Evolutionary conservation across 2,797 vertebrate species (phyloP), one percentile per base, ranked within the genome.

Genomic region (Limosa lapponica): DNA sequence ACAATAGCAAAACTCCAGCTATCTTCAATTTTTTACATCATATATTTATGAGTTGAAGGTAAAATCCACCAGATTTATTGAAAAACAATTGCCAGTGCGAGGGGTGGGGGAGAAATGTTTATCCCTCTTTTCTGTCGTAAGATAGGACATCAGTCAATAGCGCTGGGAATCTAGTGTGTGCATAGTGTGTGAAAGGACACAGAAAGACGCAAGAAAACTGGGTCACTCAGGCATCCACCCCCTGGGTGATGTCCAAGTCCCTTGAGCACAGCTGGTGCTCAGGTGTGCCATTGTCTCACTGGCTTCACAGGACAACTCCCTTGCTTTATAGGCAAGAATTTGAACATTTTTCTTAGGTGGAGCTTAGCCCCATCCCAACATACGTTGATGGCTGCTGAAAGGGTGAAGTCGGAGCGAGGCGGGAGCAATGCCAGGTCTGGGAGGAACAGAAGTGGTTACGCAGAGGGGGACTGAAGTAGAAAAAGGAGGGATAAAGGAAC

Each of bases 341-440:
- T 2, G 3, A 36, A 9, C 8, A 54, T 73, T 85, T 85, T 72
- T 61, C 44, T 57, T 27, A 37, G 41, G 4, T 24, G 34, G 54
- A 72, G 7, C 3, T 48, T 74, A 61, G 30, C 25, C 70, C 46
- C 4, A 0, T 28, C 37, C 48, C 2, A 1, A 19, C 0, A 3
- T 2, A 4, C 2, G 0, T 3, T 13, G 17, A 23, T 48, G 7
- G 23, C 7, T 91, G 10, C 28, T 44, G 65, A 70, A 59, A 41
- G 6, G 19, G 6, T 34, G 5, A 10, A 43, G 36, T 30, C 6
- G 2, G 20, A 85, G 27, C 3, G 46, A 57, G 17, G 19, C 1
- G 8, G 8, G 23, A 69, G 6, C n/a, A 87, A 3, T 28, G 65
- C 5, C 59, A 64, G 30, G 17, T 32, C 2, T 32, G 15, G 43